Base-by-base conservation (phyloP, 2,888 invertebrate genomes). In the Caenorhabditis japonica region DNA sequence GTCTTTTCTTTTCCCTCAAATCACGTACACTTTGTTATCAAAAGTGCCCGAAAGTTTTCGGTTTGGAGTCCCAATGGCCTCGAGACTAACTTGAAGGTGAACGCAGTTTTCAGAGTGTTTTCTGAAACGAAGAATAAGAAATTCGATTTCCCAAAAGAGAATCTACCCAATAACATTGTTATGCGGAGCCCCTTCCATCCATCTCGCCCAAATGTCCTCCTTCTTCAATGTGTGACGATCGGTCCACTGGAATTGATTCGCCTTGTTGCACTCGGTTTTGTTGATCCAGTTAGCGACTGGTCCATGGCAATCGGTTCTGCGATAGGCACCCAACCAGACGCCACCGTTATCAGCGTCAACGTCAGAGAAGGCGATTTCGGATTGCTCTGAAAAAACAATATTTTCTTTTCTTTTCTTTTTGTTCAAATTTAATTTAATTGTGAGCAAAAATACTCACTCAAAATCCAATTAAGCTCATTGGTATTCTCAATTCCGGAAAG, bases 101-200 rank as follows among this genome's bases (percentile, higher is more conserved):
- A 64, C 64, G 30, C 64, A 64, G 33, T 21, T 38, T 19, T 62
- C 62, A 15, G 19, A 12, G 27, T 27, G 41, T 5, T 8, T 36
- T 15, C 38, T 27, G 23, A 39, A 15, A n/a, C n/a, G n/a, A n/a
- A n/a, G n/a, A n/a, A n/a, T n/a, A n/a, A n/a, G n/a, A n/a, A n/a
- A n/a, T n/a, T n/a, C n/a, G n/a, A n/a, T n/a, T n/a, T n/a, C n/a
- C n/a, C n/a, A n/a, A n/a, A n/a, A n/a, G n/a, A n/a, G n/a, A 12
- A 8, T 39, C 34, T 3, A 56, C 41, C 43, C 64, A 25, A 49
- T 23, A 10, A 30, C 36, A 17, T 55, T 56, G 36, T 55, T 56
- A 27, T 64, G 64, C 41, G 64, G 64, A n/a, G 64, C 47, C 27
- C 64, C 64, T 34, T 55, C 56, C 15, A 56, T 49, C 64, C 64